Evolutionary conservation across 2,888 invertebrate genomes (phyloP).

Genomic region (Drosophila mayaguana): DNA sequence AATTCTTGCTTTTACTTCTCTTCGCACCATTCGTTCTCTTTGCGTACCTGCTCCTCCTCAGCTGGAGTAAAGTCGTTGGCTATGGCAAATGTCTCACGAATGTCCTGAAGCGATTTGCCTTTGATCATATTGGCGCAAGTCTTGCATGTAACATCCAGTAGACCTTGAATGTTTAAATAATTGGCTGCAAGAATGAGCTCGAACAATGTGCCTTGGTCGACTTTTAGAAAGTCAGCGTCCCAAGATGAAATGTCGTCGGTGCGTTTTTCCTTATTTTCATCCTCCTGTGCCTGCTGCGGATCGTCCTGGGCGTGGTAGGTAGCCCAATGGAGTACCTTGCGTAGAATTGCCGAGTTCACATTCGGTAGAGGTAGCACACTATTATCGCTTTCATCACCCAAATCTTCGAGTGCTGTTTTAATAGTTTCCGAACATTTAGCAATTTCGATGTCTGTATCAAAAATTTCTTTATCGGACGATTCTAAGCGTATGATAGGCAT

Average conservation of each 20-base stretch:
- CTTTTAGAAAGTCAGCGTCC: constrained; percentile 99
- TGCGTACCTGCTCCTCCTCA: constrained; percentile 99
- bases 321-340: constrained; percentile 97
- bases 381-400: constrained; percentile 95
- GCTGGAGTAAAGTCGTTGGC: constrained; percentile 98
- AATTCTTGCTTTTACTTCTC: constrained; percentile 67
- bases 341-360: constrained; percentile 97
- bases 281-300: constrained; percentile 97
- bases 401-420: constrained; percentile 98
- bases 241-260: constrained; percentile 99
- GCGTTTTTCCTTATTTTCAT: constrained; percentile 98
- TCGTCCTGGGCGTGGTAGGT: constrained; percentile 96
- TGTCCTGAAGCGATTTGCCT: constrained; percentile 98
- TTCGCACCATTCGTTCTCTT: constrained; percentile 94
- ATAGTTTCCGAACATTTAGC: constrained; percentile 99
- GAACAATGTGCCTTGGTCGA: constrained; percentile 98
- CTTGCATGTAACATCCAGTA: constrained; percentile 99
- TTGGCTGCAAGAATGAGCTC: constrained; percentile 98
- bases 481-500: constrained; percentile 98
- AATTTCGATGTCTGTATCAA: constrained; percentile 98
- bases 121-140: constrained; percentile 99
- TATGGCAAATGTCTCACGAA: constrained; percentile 98
- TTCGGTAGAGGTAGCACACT: constrained; percentile 98
- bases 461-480: constrained; percentile 97
- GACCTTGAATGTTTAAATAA: constrained; percentile 97